Percentiles rank a stretch among this genome's conserved stretches.
phyloP scores from a whole-genome alignment of 92 coral and sea anemone species.

The Porites lobata region DNA sequence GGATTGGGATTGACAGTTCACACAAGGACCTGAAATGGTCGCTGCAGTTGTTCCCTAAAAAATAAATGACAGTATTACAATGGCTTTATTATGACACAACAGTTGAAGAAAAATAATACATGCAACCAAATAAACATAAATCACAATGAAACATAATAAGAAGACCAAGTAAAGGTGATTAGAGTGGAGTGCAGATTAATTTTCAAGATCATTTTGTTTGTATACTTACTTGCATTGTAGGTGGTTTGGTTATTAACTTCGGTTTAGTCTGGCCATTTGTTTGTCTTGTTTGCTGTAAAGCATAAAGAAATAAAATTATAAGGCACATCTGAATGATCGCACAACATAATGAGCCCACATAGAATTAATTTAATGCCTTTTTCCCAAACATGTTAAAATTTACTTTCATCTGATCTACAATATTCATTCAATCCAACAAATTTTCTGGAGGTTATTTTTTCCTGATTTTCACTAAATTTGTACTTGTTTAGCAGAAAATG shows the following conservation, averaged over 20 bases:
- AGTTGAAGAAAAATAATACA: neutral
- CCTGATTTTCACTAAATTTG: too few relatives aligned
- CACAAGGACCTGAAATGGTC: slow-evolving; percentile 72
- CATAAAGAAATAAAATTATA: neutral
- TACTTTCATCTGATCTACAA: too few relatives aligned
- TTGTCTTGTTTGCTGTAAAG: slow-evolving; percentile 59
- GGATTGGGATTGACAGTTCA: slow-evolving; percentile 79
- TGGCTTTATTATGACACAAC: neutral
- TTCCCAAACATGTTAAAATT: too few relatives aligned
- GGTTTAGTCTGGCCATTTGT: slow-evolving; percentile 89
- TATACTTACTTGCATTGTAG: slow-evolving; percentile 41
- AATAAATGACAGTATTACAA: neutral
- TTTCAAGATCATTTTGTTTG: neutral
- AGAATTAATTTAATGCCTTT: too few relatives aligned
- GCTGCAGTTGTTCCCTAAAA: slow-evolving; percentile 12
- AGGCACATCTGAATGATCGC: neutral
- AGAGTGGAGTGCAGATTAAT: too few relatives aligned
- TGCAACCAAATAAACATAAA: too few relatives aligned
- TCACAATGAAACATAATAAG: too few relatives aligned
- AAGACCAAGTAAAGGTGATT: too few relatives aligned
- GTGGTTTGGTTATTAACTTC: slow-evolving; percentile 73
- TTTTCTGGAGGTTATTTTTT: too few relatives aligned
- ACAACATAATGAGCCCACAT: too few relatives aligned
- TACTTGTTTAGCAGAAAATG: too few relatives aligned
- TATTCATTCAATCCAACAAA: too few relatives aligned